Base-by-base conservation (phyloP, 2,113 vertebrate genomes). In the Suricata suricatta region DNA sequence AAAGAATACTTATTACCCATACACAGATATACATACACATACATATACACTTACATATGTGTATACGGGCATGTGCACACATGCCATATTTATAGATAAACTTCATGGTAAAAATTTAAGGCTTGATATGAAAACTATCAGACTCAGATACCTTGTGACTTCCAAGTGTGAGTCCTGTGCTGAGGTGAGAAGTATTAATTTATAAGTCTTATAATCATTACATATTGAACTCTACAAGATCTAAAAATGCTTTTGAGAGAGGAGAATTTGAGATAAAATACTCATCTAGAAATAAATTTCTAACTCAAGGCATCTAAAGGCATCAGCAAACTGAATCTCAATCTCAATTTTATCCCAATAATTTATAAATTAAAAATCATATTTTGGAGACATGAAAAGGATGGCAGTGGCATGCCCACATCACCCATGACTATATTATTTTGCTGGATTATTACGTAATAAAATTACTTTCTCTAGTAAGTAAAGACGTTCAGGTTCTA, bases 61-160 rank as follows among this genome's bases (percentile, higher is more conserved):
- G 12, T 74, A 0, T 72, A 41, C 33, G 5, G 76, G 54, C 16
- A 44, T 38, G 9, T 52, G 9, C 44, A 91, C n/a, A 80, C 12
- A 21, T 44, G 17, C 11, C 29, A 31, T 52, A 80, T 88, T 80
- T 69, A 72, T 5, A 91, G 31, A 83, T 44, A 93, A 5, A 38
- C 29, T 35, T 7, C 63, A 31, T 19, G 6, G 7, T 69, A 83
- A 64, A 79, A 64, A 88, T 50, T 29, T 93, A 47, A 52, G 35
- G 4, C n/a, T 63, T 89, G 31, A 88, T 11, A 89, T 89, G 76
- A 95, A 94, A 93, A 86, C 47, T 69, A 7, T 93, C 33, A 80
- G 23, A 92, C 50, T 63, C 47, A 60, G 5, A 90, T 41, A 79
- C 0, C 33, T 88, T 72, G 16, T 10, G 79, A 41, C 17, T 44